These are phyloP conservation scores for Odocoileus hemionus DNA, from an alignment of 2,113 vertebrate genomes.

Conservation along the genomic window DNA sequence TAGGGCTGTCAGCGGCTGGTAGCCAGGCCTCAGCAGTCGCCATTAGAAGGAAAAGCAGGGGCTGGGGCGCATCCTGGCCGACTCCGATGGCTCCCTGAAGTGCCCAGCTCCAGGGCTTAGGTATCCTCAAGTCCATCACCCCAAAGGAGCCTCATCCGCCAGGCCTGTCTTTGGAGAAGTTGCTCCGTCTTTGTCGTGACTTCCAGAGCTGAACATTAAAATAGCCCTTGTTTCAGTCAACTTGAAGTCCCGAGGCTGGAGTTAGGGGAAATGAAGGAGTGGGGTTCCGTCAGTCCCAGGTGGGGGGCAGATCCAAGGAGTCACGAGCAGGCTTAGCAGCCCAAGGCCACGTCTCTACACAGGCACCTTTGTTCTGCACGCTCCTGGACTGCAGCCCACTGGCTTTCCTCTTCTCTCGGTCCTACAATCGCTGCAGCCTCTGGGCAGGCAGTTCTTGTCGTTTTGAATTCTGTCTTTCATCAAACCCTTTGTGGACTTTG, in stretches of 20 bases:
- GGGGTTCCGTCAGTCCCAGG: constrained; percentile 22
- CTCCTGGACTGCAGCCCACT: constrained; percentile 38
- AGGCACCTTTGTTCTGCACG: constrained; percentile 52
- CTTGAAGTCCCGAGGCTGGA: not conserved
- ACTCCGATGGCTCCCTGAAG: not conserved
- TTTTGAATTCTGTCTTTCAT: constrained; percentile 45
- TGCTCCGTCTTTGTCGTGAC: not conserved
- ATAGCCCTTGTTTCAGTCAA: not conserved
- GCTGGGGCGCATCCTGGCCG: not conserved
- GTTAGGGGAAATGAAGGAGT: not conserved
- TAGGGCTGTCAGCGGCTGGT: not conserved
- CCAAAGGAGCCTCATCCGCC: not conserved
- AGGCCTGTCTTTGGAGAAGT: not conserved
- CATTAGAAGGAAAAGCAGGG: constrained; percentile 16
- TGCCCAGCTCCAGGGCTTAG: not conserved
- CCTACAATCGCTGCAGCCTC: not conserved
- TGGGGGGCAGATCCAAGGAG: not conserved
- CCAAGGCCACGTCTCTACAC: constrained; percentile 63
- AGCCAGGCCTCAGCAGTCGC: constrained; percentile 40
- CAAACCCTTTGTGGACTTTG: not conserved
- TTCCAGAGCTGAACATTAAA: not conserved
- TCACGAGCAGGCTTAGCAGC: not conserved
- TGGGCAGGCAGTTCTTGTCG: constrained; percentile 31
- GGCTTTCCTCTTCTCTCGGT: not conserved
- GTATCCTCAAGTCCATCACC: not conserved